These are phyloP conservation scores for Tachyglossus aculeatus DNA, from an alignment of 2,797 vertebrate species.

Conservation along the genomic window DNA sequence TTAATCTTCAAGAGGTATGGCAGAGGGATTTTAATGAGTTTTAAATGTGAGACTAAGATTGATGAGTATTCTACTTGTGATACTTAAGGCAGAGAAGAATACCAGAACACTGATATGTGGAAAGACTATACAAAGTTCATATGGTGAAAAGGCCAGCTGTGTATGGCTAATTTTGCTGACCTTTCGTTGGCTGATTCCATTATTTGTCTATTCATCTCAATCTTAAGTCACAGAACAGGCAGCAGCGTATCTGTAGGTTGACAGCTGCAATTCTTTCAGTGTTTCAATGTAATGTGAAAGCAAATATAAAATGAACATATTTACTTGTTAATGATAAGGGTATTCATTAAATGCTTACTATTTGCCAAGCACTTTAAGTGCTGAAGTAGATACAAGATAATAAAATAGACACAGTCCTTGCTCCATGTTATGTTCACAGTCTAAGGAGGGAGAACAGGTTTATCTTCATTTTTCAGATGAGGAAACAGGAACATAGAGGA, in stretches of 20 bases:
- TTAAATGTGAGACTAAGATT: conserved; percentile 53
- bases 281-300: neutral
- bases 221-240: neutral
- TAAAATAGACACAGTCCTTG: too few species aligned
- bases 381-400: too few species aligned
- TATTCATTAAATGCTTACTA: too few species aligned
- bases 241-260: conserved; percentile 11
- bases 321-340: too few species aligned
- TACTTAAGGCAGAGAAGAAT: neutral
- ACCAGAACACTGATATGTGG: neutral
- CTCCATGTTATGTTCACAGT: too few species aligned
- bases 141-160: neutral
- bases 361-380: too few species aligned
- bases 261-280: conserved; percentile 35
- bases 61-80: conserved; percentile 27
- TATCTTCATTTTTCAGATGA: too few species aligned
- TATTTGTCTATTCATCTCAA: neutral
- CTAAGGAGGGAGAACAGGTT: too few species aligned
- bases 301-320: neutral
- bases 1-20: conserved; percentile 58
- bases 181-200: neutral
- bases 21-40: conserved; percentile 63
- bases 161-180: neutral
- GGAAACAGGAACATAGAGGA: too few species aligned
- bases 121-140: neutral